Percentiles rank a stretch among this genome's conserved stretches.
These are phyloP conservation scores for Collichthys lucidus DNA, from an alignment of 2,113 vertebrate species.

Conservation along the genomic window DNA sequence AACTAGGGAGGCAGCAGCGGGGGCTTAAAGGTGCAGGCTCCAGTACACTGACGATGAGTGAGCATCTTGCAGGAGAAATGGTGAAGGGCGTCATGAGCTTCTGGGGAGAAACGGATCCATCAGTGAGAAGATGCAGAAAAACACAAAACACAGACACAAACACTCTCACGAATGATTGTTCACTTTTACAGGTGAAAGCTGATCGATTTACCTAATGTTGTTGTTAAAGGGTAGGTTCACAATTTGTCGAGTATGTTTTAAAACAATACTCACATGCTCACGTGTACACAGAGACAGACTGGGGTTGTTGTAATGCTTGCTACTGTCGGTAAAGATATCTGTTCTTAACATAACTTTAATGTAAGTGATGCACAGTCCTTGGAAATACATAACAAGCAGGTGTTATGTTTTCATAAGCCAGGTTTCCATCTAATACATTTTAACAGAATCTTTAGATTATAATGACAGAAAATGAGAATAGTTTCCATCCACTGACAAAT, in stretches of 20 bases:
- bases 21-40: constrained; percentile 95
- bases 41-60: constrained; percentile 93
- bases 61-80: constrained; percentile 98
- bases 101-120: constrained; percentile 81
- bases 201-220: background rate
- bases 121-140: constrained; percentile 54
- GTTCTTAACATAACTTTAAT: background rate
- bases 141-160: background rate
- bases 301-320: background rate
- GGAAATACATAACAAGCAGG: too few relatives aligned
- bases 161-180: background rate
- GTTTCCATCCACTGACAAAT: background rate
- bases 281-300: background rate
- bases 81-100: constrained; percentile 94
- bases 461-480: background rate
- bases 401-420: background rate
- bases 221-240: constrained; percentile 18
- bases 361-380: background rate
- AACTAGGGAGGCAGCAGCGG: constrained; percentile 91
- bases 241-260: background rate
- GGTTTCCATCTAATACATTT: background rate
- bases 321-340: background rate
- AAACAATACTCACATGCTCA: constrained; percentile 12
- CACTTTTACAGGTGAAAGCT: background rate
- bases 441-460: background rate